Evolutionary conservation across 2,888 invertebrate species (phyloP).

Genomic region (Stenurella melanura): DNA sequence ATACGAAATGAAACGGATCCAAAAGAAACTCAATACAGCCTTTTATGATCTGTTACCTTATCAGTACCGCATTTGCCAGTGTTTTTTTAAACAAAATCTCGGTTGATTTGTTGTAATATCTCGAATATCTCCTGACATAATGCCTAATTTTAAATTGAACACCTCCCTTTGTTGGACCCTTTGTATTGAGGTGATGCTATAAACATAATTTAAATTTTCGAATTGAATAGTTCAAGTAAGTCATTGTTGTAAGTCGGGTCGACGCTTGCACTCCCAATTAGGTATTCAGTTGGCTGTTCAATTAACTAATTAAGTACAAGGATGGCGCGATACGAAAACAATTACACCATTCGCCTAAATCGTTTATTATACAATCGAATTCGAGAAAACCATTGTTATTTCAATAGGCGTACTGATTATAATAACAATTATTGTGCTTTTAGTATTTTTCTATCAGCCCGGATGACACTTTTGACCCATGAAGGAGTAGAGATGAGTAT

Average conservation of each 20-base stretch:
- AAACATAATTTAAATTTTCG: too few relatives aligned
- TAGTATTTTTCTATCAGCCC: background rate
- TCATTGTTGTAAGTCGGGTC: constrained; percentile 16
- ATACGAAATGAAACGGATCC: too few relatives aligned
- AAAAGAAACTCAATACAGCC: too few relatives aligned
- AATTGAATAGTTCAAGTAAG: background rate
- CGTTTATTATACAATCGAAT: constrained; percentile 27
- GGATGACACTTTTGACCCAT: constrained; percentile 17
- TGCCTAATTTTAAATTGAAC: too few relatives aligned
- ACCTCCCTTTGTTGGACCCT: too few relatives aligned
- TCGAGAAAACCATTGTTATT: constrained; percentile 19
- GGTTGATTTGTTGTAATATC: too few relatives aligned
- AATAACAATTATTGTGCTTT: background rate
- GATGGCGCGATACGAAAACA: constrained; percentile 39
- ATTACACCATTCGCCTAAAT: constrained; percentile 29
- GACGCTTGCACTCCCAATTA: constrained; percentile 27
- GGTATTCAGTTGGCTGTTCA: constrained; percentile 33
- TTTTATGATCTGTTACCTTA: too few relatives aligned
- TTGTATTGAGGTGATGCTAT: too few relatives aligned
- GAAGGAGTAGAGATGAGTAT: background rate
- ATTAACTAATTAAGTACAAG: constrained; percentile 38
- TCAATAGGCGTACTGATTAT: background rate
- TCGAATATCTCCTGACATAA: too few relatives aligned
- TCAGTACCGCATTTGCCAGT: too few relatives aligned
- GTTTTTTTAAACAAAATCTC: too few relatives aligned